Evolutionary conservation across 2,113 vertebrate genomes (phyloP).

Genomic region (Clinocottus analis): DNA sequence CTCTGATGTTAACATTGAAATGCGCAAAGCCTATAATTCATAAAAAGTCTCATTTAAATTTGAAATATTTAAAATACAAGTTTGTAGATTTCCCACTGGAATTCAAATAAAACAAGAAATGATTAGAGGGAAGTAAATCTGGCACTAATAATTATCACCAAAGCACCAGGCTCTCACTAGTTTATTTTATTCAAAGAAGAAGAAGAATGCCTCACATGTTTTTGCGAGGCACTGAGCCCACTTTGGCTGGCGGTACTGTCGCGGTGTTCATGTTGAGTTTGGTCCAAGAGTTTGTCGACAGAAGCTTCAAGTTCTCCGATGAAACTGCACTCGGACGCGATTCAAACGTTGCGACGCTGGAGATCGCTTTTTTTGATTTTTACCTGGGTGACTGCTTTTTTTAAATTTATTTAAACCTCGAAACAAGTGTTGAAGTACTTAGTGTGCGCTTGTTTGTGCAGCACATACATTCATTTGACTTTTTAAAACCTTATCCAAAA

Average conservation of each 20-base stretch:
- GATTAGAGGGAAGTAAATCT: constrained; percentile 25
- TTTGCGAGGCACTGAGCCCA: constrained; percentile 40
- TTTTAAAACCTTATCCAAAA: constrained; percentile 49
- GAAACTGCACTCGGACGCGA: not conserved
- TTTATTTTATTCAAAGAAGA: not conserved
- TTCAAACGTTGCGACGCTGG: constrained; percentile 12
- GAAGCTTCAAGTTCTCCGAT: constrained; percentile 10
- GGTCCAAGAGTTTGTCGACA: constrained; percentile 35
- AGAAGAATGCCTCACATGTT: constrained; percentile 19
- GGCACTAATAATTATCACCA: constrained; percentile 16
- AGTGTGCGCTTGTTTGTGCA: constrained; percentile 33
- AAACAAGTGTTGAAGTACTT: constrained; percentile 21
- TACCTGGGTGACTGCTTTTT: constrained; percentile 6
- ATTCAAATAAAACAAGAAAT: constrained; percentile 50
- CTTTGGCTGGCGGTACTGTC: constrained; percentile 66
- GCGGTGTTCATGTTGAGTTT: constrained; percentile 46
- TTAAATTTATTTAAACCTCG: constrained; percentile 16
- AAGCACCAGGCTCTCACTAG: constrained; percentile 55
- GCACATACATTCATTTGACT: constrained; percentile 72
- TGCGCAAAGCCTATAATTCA: constrained; percentile 39
- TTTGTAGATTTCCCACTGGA: not conserved
- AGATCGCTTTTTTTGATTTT: constrained; percentile 7
- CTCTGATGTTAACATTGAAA: constrained; percentile 45
- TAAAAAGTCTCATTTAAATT: constrained; percentile 25
- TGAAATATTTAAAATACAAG: constrained; percentile 13